Conservation (phyloP, 2,888 invertebrate genomes). For the Caenorhabditis macrosperma region DNA sequence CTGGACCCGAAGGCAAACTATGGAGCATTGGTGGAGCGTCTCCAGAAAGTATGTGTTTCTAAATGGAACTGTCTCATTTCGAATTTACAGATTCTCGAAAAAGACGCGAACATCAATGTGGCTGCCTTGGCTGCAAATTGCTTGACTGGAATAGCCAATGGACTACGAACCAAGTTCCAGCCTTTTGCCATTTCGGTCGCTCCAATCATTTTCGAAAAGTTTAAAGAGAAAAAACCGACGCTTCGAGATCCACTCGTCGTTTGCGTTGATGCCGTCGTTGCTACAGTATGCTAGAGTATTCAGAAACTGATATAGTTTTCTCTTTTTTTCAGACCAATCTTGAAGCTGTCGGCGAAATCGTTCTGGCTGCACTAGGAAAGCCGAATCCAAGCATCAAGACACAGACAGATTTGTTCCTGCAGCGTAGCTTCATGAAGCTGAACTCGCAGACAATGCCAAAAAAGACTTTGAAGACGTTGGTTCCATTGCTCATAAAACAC, state of each 20-base stretch:
- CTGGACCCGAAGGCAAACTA: conserved; percentile 91
- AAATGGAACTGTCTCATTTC: background rate
- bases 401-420: conserved; percentile 80
- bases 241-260: conserved; percentile 91
- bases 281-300: conserved; percentile 11
- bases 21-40: conserved; percentile 89
- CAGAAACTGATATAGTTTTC: background rate
- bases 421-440: conserved; percentile 60
- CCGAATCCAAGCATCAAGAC: conserved; percentile 82
- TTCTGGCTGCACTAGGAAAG: conserved; percentile 87
- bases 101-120: conserved; percentile 94
- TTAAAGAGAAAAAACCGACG: conserved; percentile 95
- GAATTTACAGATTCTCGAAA: conserved; percentile 86
- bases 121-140: conserved; percentile 91
- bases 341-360: conserved; percentile 85
- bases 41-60: conserved; percentile 86
- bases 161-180: conserved; percentile 84
- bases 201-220: conserved; percentile 90
- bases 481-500: conserved; percentile 75
- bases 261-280: conserved; percentile 87
- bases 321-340: conserved; percentile 82
- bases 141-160: conserved; percentile 88
- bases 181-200: conserved; percentile 42
- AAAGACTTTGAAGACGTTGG: conserved; percentile 82
- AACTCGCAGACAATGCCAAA: conserved; percentile 81